A percentile compares a stretch with the other conserved stretches of the same genome.
phyloP scores from a whole-genome alignment of 2,888 invertebrate species.

The Cheilosia grossa region DNA sequence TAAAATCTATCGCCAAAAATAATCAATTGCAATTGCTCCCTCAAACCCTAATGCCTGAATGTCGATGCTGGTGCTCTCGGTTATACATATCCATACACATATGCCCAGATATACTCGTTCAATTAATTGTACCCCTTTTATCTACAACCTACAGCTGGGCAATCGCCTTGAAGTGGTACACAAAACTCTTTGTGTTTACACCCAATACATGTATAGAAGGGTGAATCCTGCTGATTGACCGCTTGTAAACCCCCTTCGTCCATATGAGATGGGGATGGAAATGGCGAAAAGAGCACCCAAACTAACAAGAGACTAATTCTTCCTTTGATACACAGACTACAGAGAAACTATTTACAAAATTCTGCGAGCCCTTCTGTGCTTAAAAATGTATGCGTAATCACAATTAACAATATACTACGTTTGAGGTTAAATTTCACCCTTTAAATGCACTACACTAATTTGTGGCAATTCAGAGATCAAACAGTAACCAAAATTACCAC shows the following conservation, averaged over 20 bases:
- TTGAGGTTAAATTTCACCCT: slow-evolving; percentile 26
- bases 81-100: background rate
- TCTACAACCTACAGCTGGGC: slow-evolving; percentile 43
- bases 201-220: slow-evolving; percentile 37
- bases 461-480: slow-evolving; percentile 55
- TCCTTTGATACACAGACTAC: slow-evolving; percentile 31
- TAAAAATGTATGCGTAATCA: background rate
- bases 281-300: background rate
- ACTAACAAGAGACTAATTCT: slow-evolving; percentile 27
- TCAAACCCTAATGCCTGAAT: background rate
- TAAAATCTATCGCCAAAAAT: slow-evolving; percentile 24
- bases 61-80: slow-evolving; percentile 14
- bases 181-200: slow-evolving; percentile 31
- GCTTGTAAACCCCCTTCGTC: slow-evolving; percentile 23
- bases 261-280: background rate
- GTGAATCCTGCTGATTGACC: slow-evolving; percentile 64
- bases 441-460: slow-evolving; percentile 29
- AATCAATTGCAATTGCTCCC: slow-evolving; percentile 59
- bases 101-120: slow-evolving; percentile 14
- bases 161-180: slow-evolving; percentile 61
- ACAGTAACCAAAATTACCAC: slow-evolving; percentile 62
- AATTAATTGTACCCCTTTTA: slow-evolving; percentile 72
- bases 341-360: slow-evolving; percentile 7
- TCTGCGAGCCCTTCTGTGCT: slow-evolving; percentile 17
- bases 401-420: background rate